Evolutionary conservation across 2,888 invertebrate genomes (phyloP), one percentile per base, ranked within the genome.

Genomic region (Noctuana brunneofusca): DNA sequence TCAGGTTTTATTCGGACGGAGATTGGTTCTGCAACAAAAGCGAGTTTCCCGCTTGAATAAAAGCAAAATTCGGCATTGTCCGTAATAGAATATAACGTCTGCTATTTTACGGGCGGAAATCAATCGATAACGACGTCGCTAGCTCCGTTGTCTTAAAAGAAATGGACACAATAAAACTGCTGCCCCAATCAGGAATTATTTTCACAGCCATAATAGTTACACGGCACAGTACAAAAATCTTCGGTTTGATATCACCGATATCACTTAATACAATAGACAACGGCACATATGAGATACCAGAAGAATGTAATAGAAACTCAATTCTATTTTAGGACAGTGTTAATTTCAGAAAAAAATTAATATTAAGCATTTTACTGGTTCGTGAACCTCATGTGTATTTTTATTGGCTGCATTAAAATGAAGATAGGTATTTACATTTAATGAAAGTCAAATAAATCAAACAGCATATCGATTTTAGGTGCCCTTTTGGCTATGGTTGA

Each of bases 1-100:
- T 95, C 95, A 68, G 96, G 96, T 90, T 96, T 94, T 71, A 97
- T 94, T 85, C 95, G 95, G 73, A 95, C 96, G 72, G 95, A 94
- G 77, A 97, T 91, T 63, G 96, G 95, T 75, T 96, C 96, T 96
- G 89, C 68, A 75, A 92, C 71, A 67, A 70, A 75, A 75, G 65
- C 30, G 54, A 53, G 60, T 62, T 62, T 49, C 62, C 62, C 56
- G 55, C 62, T 62, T 56, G 64, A 64, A 62, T 62, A 56, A 62
- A 62, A 62, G 54, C 59, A 62, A 62, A 62, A 62, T 41, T 56
- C 62, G 27, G 38, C 62, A 62, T 48, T 62, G 60, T 50, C 55
- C 41, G 62, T 20, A 41, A 46, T 20, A 27, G 27, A 55, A 62
- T 55, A 62, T 56, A 62, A 55, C 62, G 55, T 62, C 62, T 56